Evolutionary conservation across 2,888 invertebrate genomes (phyloP), one percentile per base, ranked within the genome.

Genomic region (Watsonalla binaria): DNA sequence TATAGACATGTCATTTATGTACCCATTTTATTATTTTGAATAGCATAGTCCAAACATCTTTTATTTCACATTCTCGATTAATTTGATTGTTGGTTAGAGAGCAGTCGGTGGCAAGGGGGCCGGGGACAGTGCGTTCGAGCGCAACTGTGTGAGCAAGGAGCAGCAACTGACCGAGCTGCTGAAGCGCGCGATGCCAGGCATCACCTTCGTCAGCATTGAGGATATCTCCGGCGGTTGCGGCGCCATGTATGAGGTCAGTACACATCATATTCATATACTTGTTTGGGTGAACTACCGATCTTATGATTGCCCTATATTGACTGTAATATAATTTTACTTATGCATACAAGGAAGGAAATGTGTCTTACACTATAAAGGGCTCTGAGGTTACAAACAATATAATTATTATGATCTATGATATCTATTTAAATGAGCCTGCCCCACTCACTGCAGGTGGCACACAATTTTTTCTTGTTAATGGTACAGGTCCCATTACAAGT

Each of bases 201-300:
- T 95, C 9, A 91, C 92, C 8, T 84, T 88, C 48, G 92, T 95
- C 54, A 91, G 93, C 72, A 94, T 95, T 0, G 90, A 92, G 56
- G 96, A 96, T 71, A 93, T 95, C 48, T 95, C 95, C 13, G 96
- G 96, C 55, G 94, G 96, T 51, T 95, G 96, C 77, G 96, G 96
- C 2, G 95, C 95, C 13, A 96, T 96, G 95, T 96, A 93, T 81
- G 95, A 95, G 83, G 93, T 94, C 11, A 42, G 9, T 37, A 37
- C 9, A 11, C 42, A 42, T 42, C 11, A 42, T 11, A 42, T 8
- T 37, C 37, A 37, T 37, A 37, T 2, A 24, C 4, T 24, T 24
- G 24, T 24, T 24, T 24, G 24, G 24, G 24, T 24, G 24, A 24
- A 24, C 24, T 24, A 4, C 4, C 2, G 4, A 24, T 4, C 24